These are phyloP conservation scores for Valencia hispanica DNA, from an alignment of 2,797 vertebrate genomes.

Conservation along the genomic window DNA sequence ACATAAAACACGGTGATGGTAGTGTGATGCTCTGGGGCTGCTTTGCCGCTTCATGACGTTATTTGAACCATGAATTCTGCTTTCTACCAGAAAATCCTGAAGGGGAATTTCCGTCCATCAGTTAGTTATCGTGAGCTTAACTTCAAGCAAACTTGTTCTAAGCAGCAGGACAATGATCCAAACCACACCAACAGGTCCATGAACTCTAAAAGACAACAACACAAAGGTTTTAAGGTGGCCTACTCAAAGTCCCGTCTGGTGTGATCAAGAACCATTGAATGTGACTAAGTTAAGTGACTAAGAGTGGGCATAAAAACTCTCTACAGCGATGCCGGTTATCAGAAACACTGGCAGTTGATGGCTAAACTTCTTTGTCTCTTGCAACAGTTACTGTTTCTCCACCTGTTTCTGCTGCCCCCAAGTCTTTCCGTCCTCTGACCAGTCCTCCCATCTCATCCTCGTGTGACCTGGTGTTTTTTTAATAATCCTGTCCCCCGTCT, in stretches of 20 bases:
- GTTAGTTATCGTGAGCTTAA: too few relatives aligned
- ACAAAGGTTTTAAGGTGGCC: background rate
- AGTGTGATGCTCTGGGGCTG: background rate
- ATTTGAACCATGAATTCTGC: background rate
- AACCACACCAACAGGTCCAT: background rate
- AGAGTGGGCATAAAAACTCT: too few relatives aligned
- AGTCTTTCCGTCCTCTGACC: conserved; percentile 3
- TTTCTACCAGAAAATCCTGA: background rate
- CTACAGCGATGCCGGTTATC: background rate
- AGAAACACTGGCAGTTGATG: background rate
- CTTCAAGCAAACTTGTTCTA: too few relatives aligned
- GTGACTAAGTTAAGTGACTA: background rate
- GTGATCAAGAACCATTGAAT: background rate
- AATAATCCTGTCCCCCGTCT: conserved; percentile 40
- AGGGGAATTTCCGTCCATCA: background rate
- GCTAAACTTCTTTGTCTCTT: background rate
- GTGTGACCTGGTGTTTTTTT: conserved; percentile 32
- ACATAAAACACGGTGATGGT: background rate
- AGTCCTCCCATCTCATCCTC: conserved; percentile 22
- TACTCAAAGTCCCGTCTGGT: background rate
- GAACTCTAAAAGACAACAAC: background rate
- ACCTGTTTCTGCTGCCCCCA: background rate
- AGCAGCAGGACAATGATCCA: too few relatives aligned
- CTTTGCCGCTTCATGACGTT: background rate
- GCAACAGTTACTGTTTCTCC: background rate